Evolutionary conservation across 1,140 invertebrate genomes (phyloP).

Genomic region (Drosophila nasuta): DNA sequence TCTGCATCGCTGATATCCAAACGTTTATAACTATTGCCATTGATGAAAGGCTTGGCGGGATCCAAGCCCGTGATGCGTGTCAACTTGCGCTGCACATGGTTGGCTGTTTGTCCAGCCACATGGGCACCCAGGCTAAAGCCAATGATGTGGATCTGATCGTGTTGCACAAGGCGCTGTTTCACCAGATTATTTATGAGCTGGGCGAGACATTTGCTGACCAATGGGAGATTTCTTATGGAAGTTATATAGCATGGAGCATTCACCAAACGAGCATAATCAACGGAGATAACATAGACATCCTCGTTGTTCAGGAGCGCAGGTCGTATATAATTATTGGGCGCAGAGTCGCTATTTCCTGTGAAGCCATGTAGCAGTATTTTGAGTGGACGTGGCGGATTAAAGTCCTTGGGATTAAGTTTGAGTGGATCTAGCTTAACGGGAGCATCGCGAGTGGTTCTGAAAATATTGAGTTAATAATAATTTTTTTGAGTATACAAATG

Average conservation of each 20-base stretch:
- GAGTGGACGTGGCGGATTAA: slow-evolving; percentile 85
- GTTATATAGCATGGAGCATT: slow-evolving; percentile 87
- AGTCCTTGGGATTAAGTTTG: slow-evolving; percentile 85
- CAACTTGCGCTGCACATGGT: slow-evolving; percentile 85
- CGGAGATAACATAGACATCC: slow-evolving; percentile 87
- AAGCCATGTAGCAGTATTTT: slow-evolving; percentile 89
- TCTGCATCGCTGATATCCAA: slow-evolving; percentile 88
- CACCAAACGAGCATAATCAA: slow-evolving; percentile 87
- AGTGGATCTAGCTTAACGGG: slow-evolving; percentile 84
- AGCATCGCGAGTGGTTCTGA: slow-evolving; percentile 81
- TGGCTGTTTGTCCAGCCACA: slow-evolving; percentile 92
- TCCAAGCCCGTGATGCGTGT: slow-evolving; percentile 87
- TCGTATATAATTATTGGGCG: slow-evolving; percentile 87
- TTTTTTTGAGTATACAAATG: too few species aligned
- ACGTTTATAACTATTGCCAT: slow-evolving; percentile 77
- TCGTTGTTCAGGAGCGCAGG: slow-evolving; percentile 86
- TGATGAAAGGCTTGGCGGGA: slow-evolving; percentile 87
- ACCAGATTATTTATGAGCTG: slow-evolving; percentile 88
- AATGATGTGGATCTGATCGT: slow-evolving; percentile 92
- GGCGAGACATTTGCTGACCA: slow-evolving; percentile 87
- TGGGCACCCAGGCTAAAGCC: slow-evolving; percentile 97
- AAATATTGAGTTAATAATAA: neutral
- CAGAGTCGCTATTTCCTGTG: slow-evolving; percentile 87
- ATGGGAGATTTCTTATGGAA: slow-evolving; percentile 86
- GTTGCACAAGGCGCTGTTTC: slow-evolving; percentile 85